A percentile compares a stretch with the other conserved stretches of the same genome.
phyloP scores from a whole-genome alignment of 2,888 invertebrate genomes.

The Axea sp. region DNA sequence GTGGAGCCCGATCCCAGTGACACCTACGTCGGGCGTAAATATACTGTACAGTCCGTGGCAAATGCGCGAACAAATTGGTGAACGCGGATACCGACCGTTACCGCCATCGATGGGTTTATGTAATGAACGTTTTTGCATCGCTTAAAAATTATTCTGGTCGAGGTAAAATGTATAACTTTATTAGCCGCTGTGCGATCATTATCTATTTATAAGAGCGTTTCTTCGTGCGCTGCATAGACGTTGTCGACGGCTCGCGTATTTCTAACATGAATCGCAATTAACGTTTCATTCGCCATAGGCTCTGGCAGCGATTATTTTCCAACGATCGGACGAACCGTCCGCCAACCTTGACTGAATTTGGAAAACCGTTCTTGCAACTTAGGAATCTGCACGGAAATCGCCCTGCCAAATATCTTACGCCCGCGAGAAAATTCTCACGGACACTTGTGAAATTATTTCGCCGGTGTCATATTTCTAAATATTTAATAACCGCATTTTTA shows the following conservation, averaged over 20 bases:
- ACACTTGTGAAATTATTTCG: no score
- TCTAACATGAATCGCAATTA: background rate
- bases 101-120: background rate
- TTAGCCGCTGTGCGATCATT: constrained; percentile 24
- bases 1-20: background rate
- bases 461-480: no score
- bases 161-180: constrained; percentile 35
- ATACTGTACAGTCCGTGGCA: background rate
- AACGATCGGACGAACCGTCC: background rate
- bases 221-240: background rate
- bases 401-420: no score
- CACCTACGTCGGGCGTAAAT: background rate
- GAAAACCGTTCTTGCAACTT: no score
- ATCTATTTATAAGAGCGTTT: constrained; percentile 21
- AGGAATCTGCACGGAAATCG: no score
- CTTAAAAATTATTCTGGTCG: constrained; percentile 17
- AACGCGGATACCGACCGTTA: no score
- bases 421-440: no score
- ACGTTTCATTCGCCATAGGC: constrained; percentile 11
- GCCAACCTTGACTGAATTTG: background rate
- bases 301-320: background rate
- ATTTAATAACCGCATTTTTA: no score
- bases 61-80: no score
- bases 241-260: constrained; percentile 1
- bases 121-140: constrained; percentile 3